phyloP scores from a whole-genome alignment of 2,113 vertebrate species.

The Thunnus thynnus region DNA sequence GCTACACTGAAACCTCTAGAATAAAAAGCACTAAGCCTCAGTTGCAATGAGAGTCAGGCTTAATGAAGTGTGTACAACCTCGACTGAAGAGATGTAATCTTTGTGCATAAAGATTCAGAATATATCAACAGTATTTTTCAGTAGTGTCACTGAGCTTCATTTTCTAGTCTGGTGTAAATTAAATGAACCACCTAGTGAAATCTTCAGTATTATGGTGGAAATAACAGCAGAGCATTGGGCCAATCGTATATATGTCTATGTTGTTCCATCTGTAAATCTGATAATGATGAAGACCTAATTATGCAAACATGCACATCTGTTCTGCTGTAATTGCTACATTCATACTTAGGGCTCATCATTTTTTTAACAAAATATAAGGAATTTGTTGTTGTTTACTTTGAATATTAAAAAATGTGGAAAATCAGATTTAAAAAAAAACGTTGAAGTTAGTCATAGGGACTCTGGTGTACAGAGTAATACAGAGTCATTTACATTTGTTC shows the following conservation, averaged over 20 bases:
- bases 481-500: conserved; percentile 7
- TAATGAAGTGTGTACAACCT: conserved; percentile 60
- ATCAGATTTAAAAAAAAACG: conserved; percentile 1
- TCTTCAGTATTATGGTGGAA: neutral
- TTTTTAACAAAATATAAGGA: neutral
- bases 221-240: neutral
- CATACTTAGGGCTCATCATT: neutral
- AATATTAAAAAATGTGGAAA: neutral
- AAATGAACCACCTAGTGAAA: conserved; percentile 21
- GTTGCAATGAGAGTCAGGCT: conserved; percentile 21
- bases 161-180: conserved; percentile 3
- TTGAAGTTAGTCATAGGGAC: neutral
- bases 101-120: conserved; percentile 10
- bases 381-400: neutral
- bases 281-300: conserved; percentile 23
- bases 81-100: conserved; percentile 32
- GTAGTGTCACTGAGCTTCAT: conserved; percentile 11
- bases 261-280: conserved; percentile 19
- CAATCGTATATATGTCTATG: neutral
- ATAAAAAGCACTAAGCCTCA: conserved; percentile 33
- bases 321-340: conserved; percentile 5
- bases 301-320: conserved; percentile 32
- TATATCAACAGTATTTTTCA: conserved; percentile 20
- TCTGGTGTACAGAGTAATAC: neutral
- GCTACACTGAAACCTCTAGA: conserved; percentile 45